phyloP scores from a whole-genome alignment of 2,113 vertebrate genomes.

The Chaetodon auriga region DNA sequence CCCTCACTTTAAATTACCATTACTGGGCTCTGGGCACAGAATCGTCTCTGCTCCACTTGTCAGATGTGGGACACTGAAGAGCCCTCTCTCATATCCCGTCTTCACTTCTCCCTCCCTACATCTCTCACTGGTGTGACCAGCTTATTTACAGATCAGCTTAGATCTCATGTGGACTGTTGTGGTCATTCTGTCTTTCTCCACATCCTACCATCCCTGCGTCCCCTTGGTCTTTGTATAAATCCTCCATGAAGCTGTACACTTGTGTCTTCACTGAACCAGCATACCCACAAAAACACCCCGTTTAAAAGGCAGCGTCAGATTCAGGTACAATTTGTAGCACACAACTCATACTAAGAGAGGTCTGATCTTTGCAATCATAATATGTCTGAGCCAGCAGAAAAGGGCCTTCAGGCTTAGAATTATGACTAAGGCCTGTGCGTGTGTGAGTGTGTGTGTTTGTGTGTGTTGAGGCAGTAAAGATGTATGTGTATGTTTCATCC shows the following conservation, averaged over 20 bases:
- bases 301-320: constrained; percentile 18
- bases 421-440: constrained; percentile 31
- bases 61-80: constrained; percentile 74
- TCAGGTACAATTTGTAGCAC: constrained; percentile 27
- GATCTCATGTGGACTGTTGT: constrained; percentile 36
- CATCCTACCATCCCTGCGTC: background rate
- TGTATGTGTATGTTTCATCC: constrained; percentile 52
- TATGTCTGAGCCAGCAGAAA: constrained; percentile 51
- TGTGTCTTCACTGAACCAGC: background rate
- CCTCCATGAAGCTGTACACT: background rate
- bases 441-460: constrained; percentile 18
- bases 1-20: constrained; percentile 80
- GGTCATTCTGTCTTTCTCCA: constrained; percentile 6
- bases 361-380: constrained; percentile 51
- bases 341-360: constrained; percentile 28
- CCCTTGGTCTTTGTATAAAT: constrained; percentile 7
- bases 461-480: constrained; percentile 49
- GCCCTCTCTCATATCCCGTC: constrained; percentile 37
- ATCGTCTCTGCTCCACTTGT: constrained; percentile 80
- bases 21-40: constrained; percentile 67
- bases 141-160: constrained; percentile 49
- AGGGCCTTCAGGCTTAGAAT: constrained; percentile 47
- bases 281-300: constrained; percentile 8
- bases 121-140: constrained; percentile 29
- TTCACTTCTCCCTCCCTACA: constrained; percentile 27